These are phyloP conservation scores for Chromoteleia sp. DNA, from an alignment of 2,888 invertebrate species.

Conservation along the genomic window DNA sequence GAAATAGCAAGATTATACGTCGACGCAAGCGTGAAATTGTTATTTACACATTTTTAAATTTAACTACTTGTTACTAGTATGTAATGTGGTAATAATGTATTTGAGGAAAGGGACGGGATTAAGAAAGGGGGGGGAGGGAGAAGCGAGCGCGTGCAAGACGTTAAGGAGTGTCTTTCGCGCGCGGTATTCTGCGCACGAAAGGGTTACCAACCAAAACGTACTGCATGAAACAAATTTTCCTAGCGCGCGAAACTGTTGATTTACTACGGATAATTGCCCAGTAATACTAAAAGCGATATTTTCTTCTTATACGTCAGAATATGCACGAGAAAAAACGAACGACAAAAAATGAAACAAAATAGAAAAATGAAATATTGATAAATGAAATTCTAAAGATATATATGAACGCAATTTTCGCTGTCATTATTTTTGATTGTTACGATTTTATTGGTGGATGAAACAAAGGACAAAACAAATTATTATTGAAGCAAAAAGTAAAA, in stretches of 20 bases:
- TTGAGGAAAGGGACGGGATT: constrained; percentile 47
- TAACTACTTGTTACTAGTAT: constrained; percentile 71
- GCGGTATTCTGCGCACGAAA: constrained; percentile 64
- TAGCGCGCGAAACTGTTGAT: constrained; percentile 67
- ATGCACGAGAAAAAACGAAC: constrained; percentile 37
- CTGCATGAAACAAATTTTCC: constrained; percentile 62
- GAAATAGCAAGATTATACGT: constrained; percentile 64
- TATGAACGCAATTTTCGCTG: constrained; percentile 48
- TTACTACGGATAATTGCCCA: constrained; percentile 61
- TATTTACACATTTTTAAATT: constrained; percentile 71
- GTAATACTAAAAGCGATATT: constrained; percentile 69
- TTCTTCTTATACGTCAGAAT: constrained; percentile 64
- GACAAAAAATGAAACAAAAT: constrained; percentile 27
- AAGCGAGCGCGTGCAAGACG: constrained; percentile 57
- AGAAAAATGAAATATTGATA: constrained; percentile 34
- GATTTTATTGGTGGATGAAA: constrained; percentile 43
- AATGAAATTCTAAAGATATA: constrained; percentile 65
- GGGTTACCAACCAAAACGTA: constrained; percentile 63
- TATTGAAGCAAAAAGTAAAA: constrained; percentile 23
- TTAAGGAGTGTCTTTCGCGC: constrained; percentile 54
- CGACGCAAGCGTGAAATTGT: constrained; percentile 67
- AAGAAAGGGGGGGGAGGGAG: constrained; percentile 5
- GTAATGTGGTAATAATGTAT: constrained; percentile 69
- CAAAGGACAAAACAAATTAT: constrained; percentile 15
- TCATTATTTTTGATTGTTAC: constrained; percentile 62